phyloP scores from a whole-genome alignment of 1,140 invertebrate species.

The Nephila pilipes region DNA sequence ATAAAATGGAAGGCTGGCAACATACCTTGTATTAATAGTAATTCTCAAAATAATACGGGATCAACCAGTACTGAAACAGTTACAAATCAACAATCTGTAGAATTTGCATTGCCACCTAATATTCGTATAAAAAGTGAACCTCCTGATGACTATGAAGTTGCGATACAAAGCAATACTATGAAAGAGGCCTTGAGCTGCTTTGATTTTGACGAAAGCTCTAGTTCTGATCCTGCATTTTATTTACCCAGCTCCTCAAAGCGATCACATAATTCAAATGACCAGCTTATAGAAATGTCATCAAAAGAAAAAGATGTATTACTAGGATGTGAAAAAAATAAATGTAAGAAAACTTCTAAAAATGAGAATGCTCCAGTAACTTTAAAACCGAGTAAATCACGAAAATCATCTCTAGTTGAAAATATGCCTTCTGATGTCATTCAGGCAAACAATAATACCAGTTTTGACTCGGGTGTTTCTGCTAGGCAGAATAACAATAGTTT shows the following conservation, averaged over 20 bases:
- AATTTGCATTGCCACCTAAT: background rate
- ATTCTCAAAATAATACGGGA: background rate
- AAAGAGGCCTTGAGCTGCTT: background rate
- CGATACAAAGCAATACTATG: background rate
- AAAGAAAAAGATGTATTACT: background rate
- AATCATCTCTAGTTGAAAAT: no score
- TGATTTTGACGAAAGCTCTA: slow-evolving; percentile 21
- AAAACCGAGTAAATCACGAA: no score
- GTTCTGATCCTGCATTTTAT: background rate
- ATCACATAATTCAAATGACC: background rate
- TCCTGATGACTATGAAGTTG: background rate
- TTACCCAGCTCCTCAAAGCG: background rate
- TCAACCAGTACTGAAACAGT: background rate
- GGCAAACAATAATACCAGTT: background rate
- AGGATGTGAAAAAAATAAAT: background rate
- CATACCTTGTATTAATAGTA: background rate
- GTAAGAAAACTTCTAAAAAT: background rate
- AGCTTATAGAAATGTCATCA: background rate
- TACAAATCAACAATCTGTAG: background rate
- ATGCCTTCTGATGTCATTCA: no score
- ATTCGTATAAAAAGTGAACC: background rate
- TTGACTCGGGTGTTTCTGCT: background rate
- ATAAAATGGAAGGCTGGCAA: background rate
- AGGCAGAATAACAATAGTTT: no score
- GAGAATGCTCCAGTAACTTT: background rate